Evolutionary conservation across 2,113 vertebrate genomes (phyloP).

Genomic region (Oceanodroma tethys): DNA sequence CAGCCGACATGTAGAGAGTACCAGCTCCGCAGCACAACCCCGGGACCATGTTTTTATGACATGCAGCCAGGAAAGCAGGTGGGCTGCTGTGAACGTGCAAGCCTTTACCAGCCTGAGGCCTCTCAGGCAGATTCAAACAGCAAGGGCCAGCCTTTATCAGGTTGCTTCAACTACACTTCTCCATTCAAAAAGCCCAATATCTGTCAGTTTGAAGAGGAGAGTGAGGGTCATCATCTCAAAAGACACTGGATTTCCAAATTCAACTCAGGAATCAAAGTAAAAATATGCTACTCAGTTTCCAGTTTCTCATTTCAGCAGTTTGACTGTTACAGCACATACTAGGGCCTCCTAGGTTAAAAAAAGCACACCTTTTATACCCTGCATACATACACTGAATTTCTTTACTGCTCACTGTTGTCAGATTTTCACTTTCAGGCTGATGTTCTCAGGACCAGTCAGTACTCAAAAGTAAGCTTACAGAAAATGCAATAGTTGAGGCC

Average conservation of each 20-base stretch:
- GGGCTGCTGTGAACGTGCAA: neutral
- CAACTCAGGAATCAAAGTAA: neutral
- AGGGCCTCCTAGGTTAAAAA: neutral
- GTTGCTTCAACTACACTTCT: neutral
- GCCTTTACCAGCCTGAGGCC: neutral
- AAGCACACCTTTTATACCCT: neutral
- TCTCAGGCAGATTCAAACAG: neutral
- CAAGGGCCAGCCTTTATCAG: neutral
- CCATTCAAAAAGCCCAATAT: neutral
- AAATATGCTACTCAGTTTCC: neutral
- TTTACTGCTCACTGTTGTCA: neutral
- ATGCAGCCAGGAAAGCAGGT: neutral
- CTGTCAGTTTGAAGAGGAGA: neutral
- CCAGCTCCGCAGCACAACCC: neutral
- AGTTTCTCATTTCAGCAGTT: neutral
- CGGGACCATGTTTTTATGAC: neutral
- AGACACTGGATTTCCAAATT: neutral
- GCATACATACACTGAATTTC: neutral
- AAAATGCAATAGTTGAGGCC: neutral
- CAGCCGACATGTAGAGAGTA: accelerated
- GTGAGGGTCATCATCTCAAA: neutral
- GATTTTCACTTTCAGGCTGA: neutral
- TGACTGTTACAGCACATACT: neutral
- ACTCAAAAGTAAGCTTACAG: neutral
- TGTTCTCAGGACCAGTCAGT: neutral